These are phyloP conservation scores for Apostichopus japonicus DNA, from an alignment of 35 echinoderm and acorn worm genomes.

Conservation along the genomic window DNA sequence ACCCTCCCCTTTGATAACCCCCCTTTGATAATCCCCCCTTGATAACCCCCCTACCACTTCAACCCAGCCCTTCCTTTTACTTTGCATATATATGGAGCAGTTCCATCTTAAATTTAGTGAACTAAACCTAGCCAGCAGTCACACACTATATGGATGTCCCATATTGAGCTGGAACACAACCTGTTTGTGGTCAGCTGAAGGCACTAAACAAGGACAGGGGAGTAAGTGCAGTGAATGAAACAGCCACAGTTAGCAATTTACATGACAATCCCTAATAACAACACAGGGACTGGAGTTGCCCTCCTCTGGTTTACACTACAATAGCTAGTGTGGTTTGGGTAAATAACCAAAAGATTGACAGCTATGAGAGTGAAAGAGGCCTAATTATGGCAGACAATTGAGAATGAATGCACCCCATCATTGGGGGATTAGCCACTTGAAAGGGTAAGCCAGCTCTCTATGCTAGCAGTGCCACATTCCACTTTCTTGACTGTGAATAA, in stretches of 20 bases:
- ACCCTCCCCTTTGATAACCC: too few relatives aligned
- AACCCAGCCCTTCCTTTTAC: too few relatives aligned
- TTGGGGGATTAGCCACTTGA: slow-evolving; percentile 18
- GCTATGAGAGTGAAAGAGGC: slow-evolving; percentile 15
- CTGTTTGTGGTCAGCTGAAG: too few relatives aligned
- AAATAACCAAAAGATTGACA: slow-evolving; percentile 25
- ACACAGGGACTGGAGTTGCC: slow-evolving; percentile 31
- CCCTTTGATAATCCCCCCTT: too few relatives aligned
- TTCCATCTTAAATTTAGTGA: too few relatives aligned
- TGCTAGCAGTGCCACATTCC: slow-evolving; percentile 26
- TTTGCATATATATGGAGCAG: too few relatives aligned
- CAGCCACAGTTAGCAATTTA: slow-evolving; percentile 18
- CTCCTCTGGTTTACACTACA: slow-evolving; percentile 23
- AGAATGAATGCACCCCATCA: slow-evolving; percentile 32
- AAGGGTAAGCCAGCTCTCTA: slow-evolving; percentile 21
- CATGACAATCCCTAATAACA: slow-evolving; percentile 63
- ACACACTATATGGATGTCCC: too few relatives aligned
- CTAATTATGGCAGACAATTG: slow-evolving; percentile 52
- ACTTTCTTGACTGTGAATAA: not conserved
- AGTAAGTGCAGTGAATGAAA: slow-evolving; percentile 25
- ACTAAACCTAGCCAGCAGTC: too few relatives aligned
- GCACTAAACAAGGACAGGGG: not conserved
- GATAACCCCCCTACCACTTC: too few relatives aligned
- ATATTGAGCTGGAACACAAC: too few relatives aligned
- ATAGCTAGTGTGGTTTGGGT: slow-evolving; percentile 28